These are phyloP conservation scores for Holothuria glaberrima DNA, from an alignment of 35 echinoderm and acorn worm genomes.

Conservation along the genomic window DNA sequence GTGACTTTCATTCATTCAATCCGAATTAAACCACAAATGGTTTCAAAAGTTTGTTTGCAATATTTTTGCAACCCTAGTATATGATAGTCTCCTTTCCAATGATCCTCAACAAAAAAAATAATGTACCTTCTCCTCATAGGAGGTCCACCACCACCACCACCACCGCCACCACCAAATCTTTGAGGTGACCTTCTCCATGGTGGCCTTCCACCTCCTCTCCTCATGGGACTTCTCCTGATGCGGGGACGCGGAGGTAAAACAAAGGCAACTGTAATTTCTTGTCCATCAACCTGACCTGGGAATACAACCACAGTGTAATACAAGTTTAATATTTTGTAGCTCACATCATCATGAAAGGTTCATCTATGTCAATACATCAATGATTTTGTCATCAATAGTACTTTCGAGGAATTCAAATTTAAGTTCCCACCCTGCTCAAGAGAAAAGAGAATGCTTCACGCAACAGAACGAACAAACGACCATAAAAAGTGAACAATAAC, in stretches of 20 bases:
- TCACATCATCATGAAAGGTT: not conserved
- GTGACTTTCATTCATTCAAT: too few species aligned
- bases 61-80: too few species aligned
- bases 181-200: constrained; percentile 83
- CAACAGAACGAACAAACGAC: too few species aligned
- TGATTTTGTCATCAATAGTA: not conserved
- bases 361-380: not conserved
- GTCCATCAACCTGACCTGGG: constrained; percentile 97
- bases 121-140: constrained; percentile 16
- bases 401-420: too few species aligned
- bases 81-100: too few species aligned
- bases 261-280: constrained; percentile 89
- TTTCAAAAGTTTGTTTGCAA: too few species aligned
- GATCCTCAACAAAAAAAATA: too few species aligned
- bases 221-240: constrained; percentile 47
- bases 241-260: constrained; percentile 72
- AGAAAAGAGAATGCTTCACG: too few species aligned
- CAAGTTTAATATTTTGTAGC: not conserved
- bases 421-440: not conserved
- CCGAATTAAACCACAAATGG: too few species aligned
- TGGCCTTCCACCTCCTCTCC: constrained; percentile 51
- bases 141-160: not conserved
- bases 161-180: constrained; percentile 14
- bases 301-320: not conserved
- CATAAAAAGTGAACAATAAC: too few species aligned